Conservation (phyloP, 2,797 vertebrate genomes). For the Streptopelia turtur region DNA sequence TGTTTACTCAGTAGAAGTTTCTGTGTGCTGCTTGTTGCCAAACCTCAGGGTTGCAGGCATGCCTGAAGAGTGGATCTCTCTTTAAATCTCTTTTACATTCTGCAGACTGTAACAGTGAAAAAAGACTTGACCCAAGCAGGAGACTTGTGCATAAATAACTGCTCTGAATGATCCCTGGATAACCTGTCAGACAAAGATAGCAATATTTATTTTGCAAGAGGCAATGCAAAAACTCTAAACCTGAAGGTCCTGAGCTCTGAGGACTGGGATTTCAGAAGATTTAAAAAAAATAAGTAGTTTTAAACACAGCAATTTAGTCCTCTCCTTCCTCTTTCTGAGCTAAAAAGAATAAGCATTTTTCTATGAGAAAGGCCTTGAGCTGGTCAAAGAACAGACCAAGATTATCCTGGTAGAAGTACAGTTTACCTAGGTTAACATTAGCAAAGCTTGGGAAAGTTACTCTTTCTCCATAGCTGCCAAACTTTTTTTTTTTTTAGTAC, state of each 20-base stretch:
- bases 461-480: background rate
- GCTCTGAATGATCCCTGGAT: background rate
- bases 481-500: background rate
- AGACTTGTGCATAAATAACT: background rate
- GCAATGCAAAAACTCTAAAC: background rate
- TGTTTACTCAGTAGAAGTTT: constrained; percentile 6
- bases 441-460: background rate
- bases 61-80: background rate
- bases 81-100: background rate
- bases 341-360: background rate
- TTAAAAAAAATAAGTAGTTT: background rate
- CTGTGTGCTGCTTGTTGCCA: background rate
- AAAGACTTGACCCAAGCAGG: background rate
- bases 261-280: background rate
- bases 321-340: background rate
- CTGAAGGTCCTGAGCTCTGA: background rate
- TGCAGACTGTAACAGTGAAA: background rate
- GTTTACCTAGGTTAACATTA: background rate
- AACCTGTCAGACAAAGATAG: background rate
- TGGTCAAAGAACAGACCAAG: background rate
- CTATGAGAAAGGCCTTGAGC: background rate
- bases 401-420: background rate
- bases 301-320: background rate
- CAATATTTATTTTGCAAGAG: background rate
- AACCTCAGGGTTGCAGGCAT: background rate